These are phyloP conservation scores for Salvelinus alpinus DNA, from an alignment of 2,113 vertebrate genomes.

Conservation along the genomic window DNA sequence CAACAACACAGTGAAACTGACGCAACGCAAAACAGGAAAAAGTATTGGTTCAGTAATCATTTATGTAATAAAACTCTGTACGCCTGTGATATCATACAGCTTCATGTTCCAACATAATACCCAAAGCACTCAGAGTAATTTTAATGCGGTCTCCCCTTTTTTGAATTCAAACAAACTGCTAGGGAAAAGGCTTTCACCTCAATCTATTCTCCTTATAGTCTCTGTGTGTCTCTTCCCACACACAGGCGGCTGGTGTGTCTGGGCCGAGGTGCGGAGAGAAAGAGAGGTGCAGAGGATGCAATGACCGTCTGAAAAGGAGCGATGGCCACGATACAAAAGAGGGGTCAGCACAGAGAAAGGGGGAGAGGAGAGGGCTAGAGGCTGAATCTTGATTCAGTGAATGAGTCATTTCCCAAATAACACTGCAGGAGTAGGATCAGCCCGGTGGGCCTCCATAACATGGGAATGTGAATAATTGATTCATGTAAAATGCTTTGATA, in stretches of 20 bases:
- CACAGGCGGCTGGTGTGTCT: conserved; percentile 42
- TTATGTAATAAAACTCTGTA: conserved; percentile 63
- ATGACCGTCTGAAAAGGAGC: not conserved
- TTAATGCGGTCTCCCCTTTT: conserved; percentile 61
- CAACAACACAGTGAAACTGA: conserved; percentile 39
- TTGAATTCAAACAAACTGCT: conserved; percentile 68
- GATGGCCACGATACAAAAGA: conserved; percentile 37
- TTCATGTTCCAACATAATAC: conserved; percentile 58
- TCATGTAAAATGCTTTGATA: not conserved
- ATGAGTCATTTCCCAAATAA: not conserved
- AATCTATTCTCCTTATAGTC: conserved; percentile 58
- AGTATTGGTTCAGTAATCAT: conserved; percentile 59
- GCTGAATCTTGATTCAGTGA: not conserved
- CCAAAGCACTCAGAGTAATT: conserved; percentile 46
- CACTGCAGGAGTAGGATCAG: not conserved
- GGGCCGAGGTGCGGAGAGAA: not conserved
- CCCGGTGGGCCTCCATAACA: not conserved
- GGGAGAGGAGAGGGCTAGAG: not conserved
- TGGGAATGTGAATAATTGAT: not conserved
- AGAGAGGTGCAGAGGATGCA: not conserved
- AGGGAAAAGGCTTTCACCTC: conserved; percentile 64
- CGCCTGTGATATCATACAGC: conserved; percentile 50
- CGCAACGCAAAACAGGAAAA: conserved; percentile 23
- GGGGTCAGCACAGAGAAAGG: conserved; percentile 40
- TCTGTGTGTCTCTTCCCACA: conserved; percentile 54